Conservation (phyloP, 2,797 vertebrate species). For the Crocidura indochinensis region DNA sequence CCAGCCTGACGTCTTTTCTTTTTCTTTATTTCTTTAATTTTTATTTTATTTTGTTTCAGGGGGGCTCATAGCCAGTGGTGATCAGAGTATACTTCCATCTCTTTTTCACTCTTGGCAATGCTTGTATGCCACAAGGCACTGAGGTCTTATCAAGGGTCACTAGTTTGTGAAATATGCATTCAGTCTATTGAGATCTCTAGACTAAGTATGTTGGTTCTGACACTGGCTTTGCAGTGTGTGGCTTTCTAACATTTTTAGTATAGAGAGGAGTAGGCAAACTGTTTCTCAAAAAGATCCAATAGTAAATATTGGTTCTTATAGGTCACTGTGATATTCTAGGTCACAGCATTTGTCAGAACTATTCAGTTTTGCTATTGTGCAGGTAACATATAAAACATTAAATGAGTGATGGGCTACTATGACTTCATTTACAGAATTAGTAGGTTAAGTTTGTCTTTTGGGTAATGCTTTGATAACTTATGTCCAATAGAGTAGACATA, state of each 20-base stretch:
- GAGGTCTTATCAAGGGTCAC: too few species aligned
- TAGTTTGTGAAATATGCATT: too few species aligned
- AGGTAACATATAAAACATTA: neutral
- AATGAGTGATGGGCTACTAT: neutral
- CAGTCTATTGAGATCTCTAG: too few species aligned
- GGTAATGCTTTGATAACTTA: neutral
- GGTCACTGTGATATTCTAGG: neutral
- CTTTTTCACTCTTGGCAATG: too few species aligned
- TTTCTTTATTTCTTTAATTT: too few species aligned
- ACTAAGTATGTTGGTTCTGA: neutral
- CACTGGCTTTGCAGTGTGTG: neutral
- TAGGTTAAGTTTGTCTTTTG: neutral
- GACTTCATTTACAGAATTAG: slow-evolving; percentile 11
- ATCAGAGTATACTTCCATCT: too few species aligned
- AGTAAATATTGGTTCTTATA: neutral
- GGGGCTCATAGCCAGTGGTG: too few species aligned
- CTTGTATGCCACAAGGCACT: too few species aligned
- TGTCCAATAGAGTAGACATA: neutral
- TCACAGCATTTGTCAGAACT: neutral
- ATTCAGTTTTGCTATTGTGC: too few species aligned
- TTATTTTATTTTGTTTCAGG: too few species aligned
- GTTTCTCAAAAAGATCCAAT: neutral
- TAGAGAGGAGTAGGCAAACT: neutral
- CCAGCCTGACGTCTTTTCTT: too few species aligned
- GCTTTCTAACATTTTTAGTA: neutral